Evolutionary conservation across 2,888 invertebrate genomes (phyloP).

Genomic region (Hedya salicella): DNA sequence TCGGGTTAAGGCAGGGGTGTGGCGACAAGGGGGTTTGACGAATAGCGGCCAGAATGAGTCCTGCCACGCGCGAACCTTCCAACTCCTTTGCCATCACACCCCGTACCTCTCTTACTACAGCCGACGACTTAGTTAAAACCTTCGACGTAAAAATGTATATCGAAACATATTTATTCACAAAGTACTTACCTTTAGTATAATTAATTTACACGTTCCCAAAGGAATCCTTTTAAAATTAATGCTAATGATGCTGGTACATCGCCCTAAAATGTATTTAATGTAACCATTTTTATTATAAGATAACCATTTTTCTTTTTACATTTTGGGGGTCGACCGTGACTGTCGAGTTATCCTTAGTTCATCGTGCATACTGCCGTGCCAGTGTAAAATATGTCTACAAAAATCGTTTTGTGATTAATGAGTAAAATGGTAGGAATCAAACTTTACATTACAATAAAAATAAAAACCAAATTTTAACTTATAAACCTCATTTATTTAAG

Average conservation of each 20-base stretch:
- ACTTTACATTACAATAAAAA: too few relatives aligned
- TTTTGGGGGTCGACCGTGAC: conserved; percentile 45
- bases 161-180: conserved; percentile 1
- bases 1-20: too few relatives aligned
- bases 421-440: too few relatives aligned
- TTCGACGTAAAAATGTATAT: conserved; percentile 8
- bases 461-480: too few relatives aligned
- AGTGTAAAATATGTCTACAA: neutral
- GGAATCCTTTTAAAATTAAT: conserved; percentile 17
- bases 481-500: too few relatives aligned
- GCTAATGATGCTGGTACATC: conserved; percentile 55
- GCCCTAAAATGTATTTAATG: conserved; percentile 36
- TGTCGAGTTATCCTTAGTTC: conserved; percentile 35
- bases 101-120: too few relatives aligned
- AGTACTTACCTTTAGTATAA: conserved; percentile 24
- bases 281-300: conserved; percentile 13
- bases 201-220: conserved; percentile 19
- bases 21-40: too few relatives aligned
- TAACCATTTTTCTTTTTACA: conserved; percentile 41
- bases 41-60: too few relatives aligned
- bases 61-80: too few relatives aligned
- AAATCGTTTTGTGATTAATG: neutral
- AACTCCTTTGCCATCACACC: too few relatives aligned
- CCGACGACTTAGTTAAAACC: too few relatives aligned
- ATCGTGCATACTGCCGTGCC: conserved; percentile 24